Percentiles rank a stretch among this genome's conserved stretches.
Evolutionary conservation across 2,113 vertebrate species (phyloP).

Genomic region (Mystacornis crossleyi): DNA sequence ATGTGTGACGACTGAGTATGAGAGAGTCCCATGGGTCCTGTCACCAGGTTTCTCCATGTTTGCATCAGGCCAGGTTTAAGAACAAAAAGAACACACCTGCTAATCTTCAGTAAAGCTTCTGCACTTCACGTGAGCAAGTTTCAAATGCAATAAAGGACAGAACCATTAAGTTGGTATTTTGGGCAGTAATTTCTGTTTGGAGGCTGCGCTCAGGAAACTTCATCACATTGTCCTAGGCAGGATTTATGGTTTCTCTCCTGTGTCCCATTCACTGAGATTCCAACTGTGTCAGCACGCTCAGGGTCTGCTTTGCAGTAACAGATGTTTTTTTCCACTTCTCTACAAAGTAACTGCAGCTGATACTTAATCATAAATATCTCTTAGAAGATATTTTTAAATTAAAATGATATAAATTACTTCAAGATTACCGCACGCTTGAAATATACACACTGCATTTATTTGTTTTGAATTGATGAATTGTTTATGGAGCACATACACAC

Average conservation of each 20-base stretch:
- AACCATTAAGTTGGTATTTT: not conserved
- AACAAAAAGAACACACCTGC: not conserved
- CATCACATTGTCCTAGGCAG: not conserved
- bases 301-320: not conserved
- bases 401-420: constrained; percentile 16
- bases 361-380: constrained; percentile 28
- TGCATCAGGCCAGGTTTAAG: too few relatives aligned
- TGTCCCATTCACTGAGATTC: not conserved
- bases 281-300: not conserved
- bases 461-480: constrained; percentile 42
- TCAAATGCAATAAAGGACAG: not conserved
- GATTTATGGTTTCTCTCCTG: not conserved
- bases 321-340: constrained; percentile 1
- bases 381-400: constrained; percentile 38
- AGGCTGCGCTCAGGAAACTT: not conserved
- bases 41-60: too few relatives aligned
- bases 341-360: constrained; percentile 46
- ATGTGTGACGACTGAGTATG: not conserved
- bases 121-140: not conserved
- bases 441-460: constrained; percentile 15
- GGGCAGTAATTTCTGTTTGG: not conserved
- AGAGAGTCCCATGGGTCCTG: not conserved
- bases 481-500: constrained; percentile 30
- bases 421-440: not conserved
- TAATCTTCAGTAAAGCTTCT: not conserved